Conservation (phyloP, 2,797 vertebrate species). For the Champsocephalus gunnari region DNA sequence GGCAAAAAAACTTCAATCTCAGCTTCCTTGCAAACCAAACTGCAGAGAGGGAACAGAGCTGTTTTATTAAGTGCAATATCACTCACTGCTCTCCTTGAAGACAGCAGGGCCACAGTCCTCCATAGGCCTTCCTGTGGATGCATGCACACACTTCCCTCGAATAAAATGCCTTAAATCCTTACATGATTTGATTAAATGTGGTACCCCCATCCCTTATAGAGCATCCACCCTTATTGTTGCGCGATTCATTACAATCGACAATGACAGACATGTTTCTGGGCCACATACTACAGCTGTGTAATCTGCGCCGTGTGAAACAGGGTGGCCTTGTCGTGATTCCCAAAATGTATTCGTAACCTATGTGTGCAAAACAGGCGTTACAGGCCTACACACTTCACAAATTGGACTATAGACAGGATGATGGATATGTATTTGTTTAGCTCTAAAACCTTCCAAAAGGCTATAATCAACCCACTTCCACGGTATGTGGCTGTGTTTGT, state of each 20-base stretch:
- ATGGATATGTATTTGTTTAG: neutral
- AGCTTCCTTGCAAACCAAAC: slow-evolving; percentile 53
- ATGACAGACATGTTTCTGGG: slow-evolving; percentile 10
- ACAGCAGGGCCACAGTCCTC: slow-evolving; percentile 51
- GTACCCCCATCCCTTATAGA: neutral
- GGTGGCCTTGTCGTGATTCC: slow-evolving; percentile 61
- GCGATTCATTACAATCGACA: slow-evolving; percentile 5
- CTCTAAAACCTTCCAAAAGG: neutral
- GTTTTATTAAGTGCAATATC: slow-evolving; percentile 35
- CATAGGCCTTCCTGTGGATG: slow-evolving; percentile 30
- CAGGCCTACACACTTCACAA: neutral
- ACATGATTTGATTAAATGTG: slow-evolving; percentile 10
- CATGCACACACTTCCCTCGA: neutral
- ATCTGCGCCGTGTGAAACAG: slow-evolving; percentile 7
- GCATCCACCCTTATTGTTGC: slow-evolving; percentile 5
- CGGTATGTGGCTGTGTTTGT: slow-evolving; percentile 8
- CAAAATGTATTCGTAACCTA: slow-evolving; percentile 28
- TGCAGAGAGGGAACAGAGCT: slow-evolving; percentile 41
- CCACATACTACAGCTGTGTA: slow-evolving; percentile 23
- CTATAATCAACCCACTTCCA: neutral
- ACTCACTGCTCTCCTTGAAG: slow-evolving; percentile 26
- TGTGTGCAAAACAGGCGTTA: slow-evolving; percentile 17
- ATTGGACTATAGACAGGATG: neutral
- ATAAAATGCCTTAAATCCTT: slow-evolving; percentile 11
- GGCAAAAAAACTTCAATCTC: slow-evolving; percentile 46